Percentiles rank a stretch among this genome's conserved stretches.
These are phyloP conservation scores for Cydia pomonella DNA, from an alignment of 1,140 invertebrate genomes.

Conservation along the genomic window DNA sequence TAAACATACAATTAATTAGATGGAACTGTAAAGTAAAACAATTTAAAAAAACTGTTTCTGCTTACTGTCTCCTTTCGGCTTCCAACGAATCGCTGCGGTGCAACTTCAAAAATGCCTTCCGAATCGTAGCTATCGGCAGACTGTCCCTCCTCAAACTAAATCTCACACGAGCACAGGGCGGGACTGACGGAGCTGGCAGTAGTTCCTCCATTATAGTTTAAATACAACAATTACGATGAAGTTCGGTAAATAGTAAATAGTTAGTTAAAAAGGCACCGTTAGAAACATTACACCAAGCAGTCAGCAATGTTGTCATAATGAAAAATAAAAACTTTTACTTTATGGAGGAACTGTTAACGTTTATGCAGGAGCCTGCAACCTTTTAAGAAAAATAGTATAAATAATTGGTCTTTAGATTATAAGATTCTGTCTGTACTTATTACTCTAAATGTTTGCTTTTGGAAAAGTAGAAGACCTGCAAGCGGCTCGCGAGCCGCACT, in stretches of 20 bases:
- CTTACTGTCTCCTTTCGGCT: constrained; percentile 60
- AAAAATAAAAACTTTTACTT: no score
- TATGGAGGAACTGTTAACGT: no score
- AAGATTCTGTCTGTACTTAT: no score
- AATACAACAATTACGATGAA: neutral
- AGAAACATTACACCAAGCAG: neutral
- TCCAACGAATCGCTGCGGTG: constrained; percentile 56
- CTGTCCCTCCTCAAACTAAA: constrained; percentile 64
- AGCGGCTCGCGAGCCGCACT: neutral
- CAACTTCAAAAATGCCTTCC: constrained; percentile 61
- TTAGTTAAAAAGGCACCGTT: neutral
- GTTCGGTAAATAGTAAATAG: neutral
- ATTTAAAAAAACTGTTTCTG: neutral
- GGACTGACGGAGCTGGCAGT: neutral
- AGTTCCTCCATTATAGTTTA: constrained; percentile 10
- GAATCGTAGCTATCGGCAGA: constrained; percentile 59
- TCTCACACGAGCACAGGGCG: constrained; percentile 34
- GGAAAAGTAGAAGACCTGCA: neutral
- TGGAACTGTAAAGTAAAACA: neutral
- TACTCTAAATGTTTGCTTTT: no score
- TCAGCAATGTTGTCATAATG: no score
- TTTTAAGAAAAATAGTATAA: neutral
- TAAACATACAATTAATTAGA: no score
- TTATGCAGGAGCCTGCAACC: no score
- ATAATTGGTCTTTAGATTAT: no score